A percentile compares a stretch with the other conserved stretches of the same genome.
Evolutionary conservation across 1,140 invertebrate species (phyloP).

Genomic region (Atta colombica): DNA sequence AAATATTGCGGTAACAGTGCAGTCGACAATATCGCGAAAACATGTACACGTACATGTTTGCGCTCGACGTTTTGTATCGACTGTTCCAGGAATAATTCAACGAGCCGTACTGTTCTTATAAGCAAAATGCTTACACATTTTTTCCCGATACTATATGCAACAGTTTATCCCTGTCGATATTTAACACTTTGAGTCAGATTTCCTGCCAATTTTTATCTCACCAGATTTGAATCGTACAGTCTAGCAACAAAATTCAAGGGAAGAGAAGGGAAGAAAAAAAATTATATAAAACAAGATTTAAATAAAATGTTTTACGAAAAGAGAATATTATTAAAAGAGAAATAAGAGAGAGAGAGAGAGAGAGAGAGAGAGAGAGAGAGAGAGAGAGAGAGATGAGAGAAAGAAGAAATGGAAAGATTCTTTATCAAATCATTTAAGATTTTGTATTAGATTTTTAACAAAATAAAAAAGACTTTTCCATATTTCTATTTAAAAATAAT

Average conservation of each 20-base stretch:
- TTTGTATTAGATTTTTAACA: too few species aligned
- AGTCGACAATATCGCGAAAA: constrained; percentile 54
- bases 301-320: background rate
- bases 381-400: background rate
- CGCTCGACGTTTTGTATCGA: constrained; percentile 31
- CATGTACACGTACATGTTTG: constrained; percentile 11
- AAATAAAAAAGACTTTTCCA: too few species aligned
- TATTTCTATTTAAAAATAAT: too few species aligned
- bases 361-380: too few species aligned
- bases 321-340: background rate
- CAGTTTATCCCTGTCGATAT: background rate
- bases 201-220: background rate
- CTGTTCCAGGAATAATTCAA: constrained; percentile 38
- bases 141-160: background rate
- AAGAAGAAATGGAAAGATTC: background rate
- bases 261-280: background rate
- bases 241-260: background rate
- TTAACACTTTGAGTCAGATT: background rate
- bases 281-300: background rate
- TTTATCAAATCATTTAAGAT: background rate
- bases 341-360: too few species aligned
- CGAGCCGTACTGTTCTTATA: background rate
- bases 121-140: constrained; percentile 17
- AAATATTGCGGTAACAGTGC: constrained; percentile 42
- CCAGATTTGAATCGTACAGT: background rate